Conservation (phyloP, 2,797 vertebrate genomes). For the Rhinella marina region DNA sequence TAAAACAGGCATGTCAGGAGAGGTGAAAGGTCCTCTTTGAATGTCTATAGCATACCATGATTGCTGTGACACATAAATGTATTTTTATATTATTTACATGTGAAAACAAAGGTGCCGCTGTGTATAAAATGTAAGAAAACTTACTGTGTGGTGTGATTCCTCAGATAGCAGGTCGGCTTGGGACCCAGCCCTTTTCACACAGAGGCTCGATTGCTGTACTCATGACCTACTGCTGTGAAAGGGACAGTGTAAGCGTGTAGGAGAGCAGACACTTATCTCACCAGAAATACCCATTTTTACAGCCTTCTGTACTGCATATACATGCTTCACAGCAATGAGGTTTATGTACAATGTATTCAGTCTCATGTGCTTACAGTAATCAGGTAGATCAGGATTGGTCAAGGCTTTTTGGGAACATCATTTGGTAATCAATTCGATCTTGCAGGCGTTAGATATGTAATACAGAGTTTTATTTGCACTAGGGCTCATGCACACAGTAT, state of each 20-base stretch:
- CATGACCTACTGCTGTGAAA: not conserved
- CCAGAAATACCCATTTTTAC: not conserved
- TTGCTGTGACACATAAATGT: not conserved
- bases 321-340: not conserved
- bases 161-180: conserved; percentile 1
- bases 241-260: not conserved
- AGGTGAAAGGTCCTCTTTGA: no score
- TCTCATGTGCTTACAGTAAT: not conserved
- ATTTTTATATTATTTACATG: not conserved
- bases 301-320: not conserved
- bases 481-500: not conserved
- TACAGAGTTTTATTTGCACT: not conserved
- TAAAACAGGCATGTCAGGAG: no score
- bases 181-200: conserved; percentile 13
- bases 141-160: conserved; percentile 16
- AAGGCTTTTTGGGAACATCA: not conserved
- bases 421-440: not conserved
- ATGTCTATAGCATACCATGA: not conserved
- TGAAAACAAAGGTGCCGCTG: not conserved
- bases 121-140: not conserved
- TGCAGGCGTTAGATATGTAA: not conserved
- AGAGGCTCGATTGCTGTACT: not conserved
- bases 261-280: not conserved
- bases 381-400: no score
- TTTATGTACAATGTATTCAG: not conserved